phyloP scores from a whole-genome alignment of 2,113 vertebrate genomes.

The Ictalurus furcatus region DNA sequence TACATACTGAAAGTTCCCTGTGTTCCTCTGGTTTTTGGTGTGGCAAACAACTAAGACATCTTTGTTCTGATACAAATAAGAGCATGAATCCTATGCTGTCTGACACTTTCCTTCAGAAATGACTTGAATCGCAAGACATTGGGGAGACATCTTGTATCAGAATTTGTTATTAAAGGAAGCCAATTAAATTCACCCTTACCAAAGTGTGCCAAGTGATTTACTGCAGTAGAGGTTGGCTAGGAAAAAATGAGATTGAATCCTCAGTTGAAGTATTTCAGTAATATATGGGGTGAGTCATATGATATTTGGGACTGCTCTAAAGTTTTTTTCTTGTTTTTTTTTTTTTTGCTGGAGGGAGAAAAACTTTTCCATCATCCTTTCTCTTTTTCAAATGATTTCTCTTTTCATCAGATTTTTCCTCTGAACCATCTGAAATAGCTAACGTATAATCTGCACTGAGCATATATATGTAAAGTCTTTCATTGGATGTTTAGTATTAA shows the following conservation, averaged over 20 bases:
- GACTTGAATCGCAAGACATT: slow-evolving; percentile 25
- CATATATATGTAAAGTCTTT: not conserved
- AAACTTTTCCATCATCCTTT: not conserved
- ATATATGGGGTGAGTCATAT: slow-evolving; percentile 39
- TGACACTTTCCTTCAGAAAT: slow-evolving; percentile 25
- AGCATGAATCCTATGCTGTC: slow-evolving; percentile 21
- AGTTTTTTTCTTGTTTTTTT: not conserved
- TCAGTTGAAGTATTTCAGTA: slow-evolving; percentile 39
- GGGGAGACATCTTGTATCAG: not conserved
- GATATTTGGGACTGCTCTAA: slow-evolving; percentile 24
- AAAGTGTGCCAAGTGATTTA: slow-evolving; percentile 33
- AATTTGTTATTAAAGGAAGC: slow-evolving; percentile 32
- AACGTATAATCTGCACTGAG: not conserved
- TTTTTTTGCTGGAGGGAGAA: slow-evolving; percentile 13
- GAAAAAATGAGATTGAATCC: slow-evolving; percentile 38
- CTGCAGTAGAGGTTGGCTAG: slow-evolving; percentile 25
- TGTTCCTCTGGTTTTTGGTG: slow-evolving; percentile 14
- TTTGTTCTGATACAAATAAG: slow-evolving; percentile 35
- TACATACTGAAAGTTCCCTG: not conserved
- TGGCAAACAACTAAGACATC: not conserved
- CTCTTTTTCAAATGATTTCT: not conserved
- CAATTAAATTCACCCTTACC: slow-evolving; percentile 44
- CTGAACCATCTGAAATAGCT: not conserved
- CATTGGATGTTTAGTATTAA: not conserved
- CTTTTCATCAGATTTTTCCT: not conserved